These are phyloP conservation scores for Bufo gargarizans DNA, from an alignment of 2,113 vertebrate genomes.

Conservation along the genomic window DNA sequence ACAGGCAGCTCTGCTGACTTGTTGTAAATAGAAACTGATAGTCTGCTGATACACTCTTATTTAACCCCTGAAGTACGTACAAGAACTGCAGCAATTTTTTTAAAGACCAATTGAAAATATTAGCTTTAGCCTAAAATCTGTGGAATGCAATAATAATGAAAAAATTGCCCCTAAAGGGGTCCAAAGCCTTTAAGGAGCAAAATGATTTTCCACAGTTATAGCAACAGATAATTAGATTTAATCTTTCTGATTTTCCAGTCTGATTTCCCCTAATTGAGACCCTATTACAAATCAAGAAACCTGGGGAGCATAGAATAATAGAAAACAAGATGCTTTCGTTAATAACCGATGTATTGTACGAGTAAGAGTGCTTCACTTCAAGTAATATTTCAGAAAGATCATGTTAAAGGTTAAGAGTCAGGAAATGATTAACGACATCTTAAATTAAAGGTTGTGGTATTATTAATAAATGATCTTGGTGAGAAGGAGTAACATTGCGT, in stretches of 20 bases:
- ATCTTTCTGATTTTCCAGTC: not conserved
- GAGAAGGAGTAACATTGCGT: not conserved
- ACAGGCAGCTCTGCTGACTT: no score
- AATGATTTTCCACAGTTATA: not conserved
- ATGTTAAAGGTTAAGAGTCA: slow-evolving; percentile 21
- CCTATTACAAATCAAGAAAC: not conserved
- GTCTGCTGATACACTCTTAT: no score
- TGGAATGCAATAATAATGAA: no score
- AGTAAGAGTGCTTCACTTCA: slow-evolving; percentile 2
- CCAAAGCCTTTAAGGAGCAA: not conserved
- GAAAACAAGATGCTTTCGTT: not conserved
- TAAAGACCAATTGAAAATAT: no score
- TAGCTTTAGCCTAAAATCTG: no score
- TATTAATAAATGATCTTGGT: not conserved
- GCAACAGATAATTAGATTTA: not conserved
- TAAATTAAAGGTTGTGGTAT: not conserved
- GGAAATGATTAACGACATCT: not conserved
- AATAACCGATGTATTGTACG: not conserved
- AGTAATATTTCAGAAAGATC: not conserved
- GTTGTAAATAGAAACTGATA: no score
- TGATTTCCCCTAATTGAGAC: not conserved
- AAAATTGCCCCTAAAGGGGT: no score
- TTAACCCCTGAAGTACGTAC: no score
- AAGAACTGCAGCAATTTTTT: no score
- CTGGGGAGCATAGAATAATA: not conserved